A percentile compares a stretch with the other conserved stretches of the same genome.
phyloP scores from a whole-genome alignment of 1,140 invertebrate species.

The Tachypleus tridentatus region DNA sequence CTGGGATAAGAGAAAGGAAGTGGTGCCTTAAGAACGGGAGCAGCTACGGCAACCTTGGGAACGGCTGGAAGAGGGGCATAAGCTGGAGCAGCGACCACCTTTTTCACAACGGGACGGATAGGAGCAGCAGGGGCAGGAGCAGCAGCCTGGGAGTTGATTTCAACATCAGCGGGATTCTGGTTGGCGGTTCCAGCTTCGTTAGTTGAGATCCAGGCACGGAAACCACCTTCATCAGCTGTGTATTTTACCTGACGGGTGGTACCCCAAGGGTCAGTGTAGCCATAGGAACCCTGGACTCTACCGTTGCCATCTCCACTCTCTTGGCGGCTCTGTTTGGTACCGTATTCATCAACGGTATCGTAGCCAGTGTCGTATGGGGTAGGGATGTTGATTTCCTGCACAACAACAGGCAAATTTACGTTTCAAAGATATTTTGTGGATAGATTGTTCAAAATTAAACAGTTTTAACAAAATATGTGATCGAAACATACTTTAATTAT shows the following conservation, averaged over 20 bases:
- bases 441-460: no score
- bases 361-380: constrained; percentile 22
- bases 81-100: no score
- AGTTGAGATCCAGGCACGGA: constrained; percentile 19
- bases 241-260: constrained; percentile 19
- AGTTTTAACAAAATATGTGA: no score
- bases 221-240: constrained; percentile 21
- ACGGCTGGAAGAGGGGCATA: no score
- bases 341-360: constrained; percentile 22
- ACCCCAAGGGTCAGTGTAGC: constrained; percentile 17
- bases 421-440: no score
- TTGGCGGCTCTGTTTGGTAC: constrained; percentile 19
- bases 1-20: no score
- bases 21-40: no score
- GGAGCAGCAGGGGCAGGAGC: no score
- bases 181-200: constrained; percentile 21
- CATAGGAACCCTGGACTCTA: constrained; percentile 17
- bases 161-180: constrained; percentile 10
- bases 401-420: not conserved
- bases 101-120: no score
- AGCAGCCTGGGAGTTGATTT: constrained; percentile 3
- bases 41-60: no score
- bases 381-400: constrained; percentile 13
- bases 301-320: constrained; percentile 19
- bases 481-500: no score